These are phyloP conservation scores for Rhimphoctona megacephalus DNA, from an alignment of 2,888 invertebrate genomes.

Conservation along the genomic window DNA sequence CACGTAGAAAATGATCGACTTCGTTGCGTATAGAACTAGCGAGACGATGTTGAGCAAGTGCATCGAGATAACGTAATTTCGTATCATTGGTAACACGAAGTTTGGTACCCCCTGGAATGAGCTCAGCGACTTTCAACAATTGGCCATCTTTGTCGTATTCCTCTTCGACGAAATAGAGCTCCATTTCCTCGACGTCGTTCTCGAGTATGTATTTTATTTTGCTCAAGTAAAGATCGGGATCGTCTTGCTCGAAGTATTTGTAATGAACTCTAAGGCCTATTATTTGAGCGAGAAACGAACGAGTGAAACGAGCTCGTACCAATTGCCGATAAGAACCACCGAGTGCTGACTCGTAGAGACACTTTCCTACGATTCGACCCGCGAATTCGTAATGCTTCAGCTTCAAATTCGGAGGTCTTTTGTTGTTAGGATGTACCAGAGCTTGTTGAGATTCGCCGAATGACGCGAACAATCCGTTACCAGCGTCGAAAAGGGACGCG, in stretches of 20 bases:
- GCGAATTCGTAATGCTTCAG: slow-evolving; percentile 96
- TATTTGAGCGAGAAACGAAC: slow-evolving; percentile 97
- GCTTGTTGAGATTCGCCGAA: slow-evolving; percentile 95
- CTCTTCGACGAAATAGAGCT: slow-evolving; percentile 95
- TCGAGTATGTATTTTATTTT: slow-evolving; percentile 97
- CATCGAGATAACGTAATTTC: slow-evolving; percentile 94
- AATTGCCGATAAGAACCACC: slow-evolving; percentile 95
- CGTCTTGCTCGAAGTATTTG: slow-evolving; percentile 98
- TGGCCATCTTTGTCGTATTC: slow-evolving; percentile 93
- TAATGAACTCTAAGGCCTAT: slow-evolving; percentile 97
- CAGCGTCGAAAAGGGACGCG: slow-evolving; percentile 93
- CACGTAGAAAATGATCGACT: slow-evolving; percentile 95
- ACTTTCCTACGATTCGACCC: slow-evolving; percentile 97
- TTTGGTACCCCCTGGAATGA: slow-evolving; percentile 93
- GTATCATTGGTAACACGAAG: slow-evolving; percentile 91
- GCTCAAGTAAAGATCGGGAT: slow-evolving; percentile 96
- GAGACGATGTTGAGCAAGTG: slow-evolving; percentile 94
- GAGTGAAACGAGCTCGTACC: slow-evolving; percentile 95
- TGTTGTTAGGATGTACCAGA: slow-evolving; percentile 95
- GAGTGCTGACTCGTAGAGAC: slow-evolving; percentile 96
- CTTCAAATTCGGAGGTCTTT: slow-evolving; percentile 91
- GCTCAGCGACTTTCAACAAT: slow-evolving; percentile 90
- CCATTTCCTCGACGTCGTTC: slow-evolving; percentile 94
- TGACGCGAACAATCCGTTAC: slow-evolving; percentile 92
- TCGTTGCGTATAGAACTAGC: slow-evolving; percentile 93